Conservation (phyloP, 2,113 vertebrate species). For the Paradisaea rubra region DNA sequence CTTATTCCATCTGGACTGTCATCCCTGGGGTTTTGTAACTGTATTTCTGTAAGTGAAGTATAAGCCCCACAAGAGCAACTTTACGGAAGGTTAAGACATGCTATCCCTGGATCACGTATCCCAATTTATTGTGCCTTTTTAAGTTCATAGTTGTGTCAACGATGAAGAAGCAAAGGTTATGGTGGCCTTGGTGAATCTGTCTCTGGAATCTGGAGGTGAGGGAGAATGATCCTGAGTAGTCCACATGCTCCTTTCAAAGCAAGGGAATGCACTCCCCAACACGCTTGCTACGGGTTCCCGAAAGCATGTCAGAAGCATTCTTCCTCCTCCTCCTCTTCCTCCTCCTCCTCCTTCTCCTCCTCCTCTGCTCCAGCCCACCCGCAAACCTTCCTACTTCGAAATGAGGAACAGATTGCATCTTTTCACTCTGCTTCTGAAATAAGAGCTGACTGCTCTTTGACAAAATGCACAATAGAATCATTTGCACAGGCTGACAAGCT, state of each 20-base stretch:
- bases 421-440: neutral
- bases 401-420: neutral
- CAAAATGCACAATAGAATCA: neutral
- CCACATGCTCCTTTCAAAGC: neutral
- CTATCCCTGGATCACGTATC: neutral
- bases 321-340: neutral
- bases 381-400: neutral
- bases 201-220: neutral
- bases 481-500: neutral
- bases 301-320: neutral
- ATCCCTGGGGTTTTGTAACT: neutral
- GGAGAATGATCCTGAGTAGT: neutral
- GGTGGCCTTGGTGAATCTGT: neutral
- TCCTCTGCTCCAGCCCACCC: neutral
- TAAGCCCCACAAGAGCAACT: neutral
- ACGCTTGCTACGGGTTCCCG: accelerated
- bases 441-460: neutral
- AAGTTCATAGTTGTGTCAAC: neutral
- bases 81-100: neutral
- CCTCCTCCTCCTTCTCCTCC: neutral
- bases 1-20: neutral
- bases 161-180: neutral
- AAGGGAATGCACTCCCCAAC: neutral
- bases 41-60: neutral
- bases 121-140: neutral